A percentile compares a stretch with the other conserved stretches of the same genome.
Conservation (phyloP, 37 sponge, comb jelly and placozoan genomes). For the Spongilla lacustris region DNA sequence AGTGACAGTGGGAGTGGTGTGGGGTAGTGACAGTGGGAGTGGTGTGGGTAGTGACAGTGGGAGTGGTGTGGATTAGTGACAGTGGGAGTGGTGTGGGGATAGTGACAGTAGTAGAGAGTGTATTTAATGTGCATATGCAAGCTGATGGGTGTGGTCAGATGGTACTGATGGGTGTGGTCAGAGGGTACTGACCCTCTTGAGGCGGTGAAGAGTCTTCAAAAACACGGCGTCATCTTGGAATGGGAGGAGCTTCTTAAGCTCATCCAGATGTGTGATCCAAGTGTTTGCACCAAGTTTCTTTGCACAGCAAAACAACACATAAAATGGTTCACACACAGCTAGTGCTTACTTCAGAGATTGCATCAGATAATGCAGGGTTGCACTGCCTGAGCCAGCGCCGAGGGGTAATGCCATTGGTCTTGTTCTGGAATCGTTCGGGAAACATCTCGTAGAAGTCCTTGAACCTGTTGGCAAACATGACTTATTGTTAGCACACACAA, state of each 20-base stretch:
- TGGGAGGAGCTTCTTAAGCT: slow-evolving; percentile 78
- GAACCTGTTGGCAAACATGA: slow-evolving; percentile 57
- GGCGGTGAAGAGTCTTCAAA: slow-evolving; percentile 49
- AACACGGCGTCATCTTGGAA: slow-evolving; percentile 58
- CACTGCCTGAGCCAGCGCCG: slow-evolving; percentile 95
- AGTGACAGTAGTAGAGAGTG: too few relatives aligned
- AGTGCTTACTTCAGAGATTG: slow-evolving; percentile 76
- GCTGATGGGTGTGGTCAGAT: too few relatives aligned
- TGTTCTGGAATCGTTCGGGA: slow-evolving; percentile 98
- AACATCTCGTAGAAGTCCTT: slow-evolving; percentile 91
- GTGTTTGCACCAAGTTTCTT: slow-evolving; percentile 54
- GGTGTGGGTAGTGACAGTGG: too few relatives aligned
- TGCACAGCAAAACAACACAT: neutral
- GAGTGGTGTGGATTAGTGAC: too few relatives aligned
- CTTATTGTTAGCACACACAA: too few relatives aligned
- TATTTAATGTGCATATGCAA: too few relatives aligned
- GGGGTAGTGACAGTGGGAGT: neutral
- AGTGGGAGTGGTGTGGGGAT: too few relatives aligned
- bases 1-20: too few relatives aligned
- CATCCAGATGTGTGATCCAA: slow-evolving; percentile 82
- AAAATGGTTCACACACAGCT: neutral
- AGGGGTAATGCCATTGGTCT: slow-evolving; percentile 99
- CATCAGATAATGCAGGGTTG: slow-evolving; percentile 91
- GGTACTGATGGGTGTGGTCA: too few relatives aligned
- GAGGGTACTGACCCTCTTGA: slow-evolving; percentile 71